These are phyloP conservation scores for Pollenia amentaria DNA, from an alignment of 2,888 invertebrate species.

Conservation along the genomic window DNA sequence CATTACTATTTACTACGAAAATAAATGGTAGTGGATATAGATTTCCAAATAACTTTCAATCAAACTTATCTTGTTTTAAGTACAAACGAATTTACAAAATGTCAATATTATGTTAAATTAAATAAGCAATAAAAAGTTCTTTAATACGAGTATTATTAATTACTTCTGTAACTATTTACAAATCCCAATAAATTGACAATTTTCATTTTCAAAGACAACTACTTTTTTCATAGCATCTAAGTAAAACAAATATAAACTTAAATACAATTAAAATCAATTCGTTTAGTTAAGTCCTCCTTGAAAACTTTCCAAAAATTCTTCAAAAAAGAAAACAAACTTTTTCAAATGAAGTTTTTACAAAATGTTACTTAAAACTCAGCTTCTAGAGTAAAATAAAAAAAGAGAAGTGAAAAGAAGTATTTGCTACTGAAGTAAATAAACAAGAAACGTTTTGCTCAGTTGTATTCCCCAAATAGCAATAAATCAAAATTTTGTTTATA, in stretches of 20 bases:
- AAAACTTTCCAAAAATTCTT: slow-evolving; percentile 30
- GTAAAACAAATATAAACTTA: not conserved
- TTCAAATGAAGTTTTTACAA: slow-evolving; percentile 40
- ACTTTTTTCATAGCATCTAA: not conserved
- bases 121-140: too few species aligned
- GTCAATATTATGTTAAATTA: too few species aligned
- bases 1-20: too few species aligned
- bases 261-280: slow-evolving; percentile 48
- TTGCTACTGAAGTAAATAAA: slow-evolving; percentile 46
- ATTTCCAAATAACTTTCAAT: too few species aligned
- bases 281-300: slow-evolving; percentile 27
- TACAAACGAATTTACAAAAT: too few species aligned
- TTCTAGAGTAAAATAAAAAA: not conserved
- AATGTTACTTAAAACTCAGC: slow-evolving; percentile 30
- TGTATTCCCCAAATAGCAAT: slow-evolving; percentile 63
- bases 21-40: too few species aligned
- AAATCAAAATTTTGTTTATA: slow-evolving; percentile 67
- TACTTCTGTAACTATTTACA: not conserved
- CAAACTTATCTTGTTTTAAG: too few species aligned
- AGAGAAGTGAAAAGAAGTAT: not conserved
- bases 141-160: not conserved
- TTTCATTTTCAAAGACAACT: slow-evolving; percentile 20
- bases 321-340: slow-evolving; percentile 26
- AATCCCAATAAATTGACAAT: slow-evolving; percentile 9
- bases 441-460: slow-evolving; percentile 53